A percentile compares a stretch with the other conserved stretches of the same genome.
These are phyloP conservation scores for Aplysia californica DNA, from an alignment of 1,140 invertebrate genomes.

Conservation along the genomic window DNA sequence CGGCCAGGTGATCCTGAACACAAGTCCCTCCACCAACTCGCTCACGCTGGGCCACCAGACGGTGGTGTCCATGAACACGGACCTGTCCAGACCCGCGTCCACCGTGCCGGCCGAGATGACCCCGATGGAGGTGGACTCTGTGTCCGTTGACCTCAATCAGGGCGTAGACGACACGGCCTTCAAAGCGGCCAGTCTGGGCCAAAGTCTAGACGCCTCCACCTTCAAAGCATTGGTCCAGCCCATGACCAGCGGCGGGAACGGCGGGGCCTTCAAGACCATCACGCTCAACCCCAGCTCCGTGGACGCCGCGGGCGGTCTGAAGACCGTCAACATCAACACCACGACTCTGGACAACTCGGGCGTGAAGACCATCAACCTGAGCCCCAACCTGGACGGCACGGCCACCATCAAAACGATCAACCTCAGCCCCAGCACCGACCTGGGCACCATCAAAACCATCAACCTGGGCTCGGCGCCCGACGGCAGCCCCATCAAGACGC, in stretches of 20 bases:
- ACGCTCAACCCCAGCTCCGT: neutral
- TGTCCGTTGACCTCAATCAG: conserved; percentile 39
- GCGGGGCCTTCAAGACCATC: conserved; percentile 25
- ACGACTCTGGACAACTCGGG: neutral
- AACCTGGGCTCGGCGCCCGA: conserved; percentile 14
- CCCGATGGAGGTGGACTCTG: conserved; percentile 63
- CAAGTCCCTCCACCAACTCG: neutral
- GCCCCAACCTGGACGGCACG: conserved; percentile 3
- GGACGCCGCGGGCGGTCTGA: neutral
- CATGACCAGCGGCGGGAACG: neutral
- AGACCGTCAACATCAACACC: conserved; percentile 1
- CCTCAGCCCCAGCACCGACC: neutral
- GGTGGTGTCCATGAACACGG: conserved; percentile 43
- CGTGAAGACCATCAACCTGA: conserved; percentile 19
- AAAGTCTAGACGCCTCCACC: neutral
- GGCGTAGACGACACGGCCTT: conserved; percentile 16
- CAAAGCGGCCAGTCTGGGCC: conserved; percentile 6
- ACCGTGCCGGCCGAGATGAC: conserved; percentile 46
- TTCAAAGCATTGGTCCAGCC: conserved; percentile 8
- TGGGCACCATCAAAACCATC: conserved; percentile 28
- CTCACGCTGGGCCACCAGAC: conserved; percentile 31
- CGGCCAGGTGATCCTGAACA: neutral
- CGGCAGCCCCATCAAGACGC: conserved; percentile 6
- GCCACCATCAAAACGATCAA: conserved; percentile 16
- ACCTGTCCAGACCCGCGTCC: conserved; percentile 62